Evolutionary conservation across 1,140 invertebrate genomes (phyloP).

Genomic region (Heterodera carotae): DNA sequence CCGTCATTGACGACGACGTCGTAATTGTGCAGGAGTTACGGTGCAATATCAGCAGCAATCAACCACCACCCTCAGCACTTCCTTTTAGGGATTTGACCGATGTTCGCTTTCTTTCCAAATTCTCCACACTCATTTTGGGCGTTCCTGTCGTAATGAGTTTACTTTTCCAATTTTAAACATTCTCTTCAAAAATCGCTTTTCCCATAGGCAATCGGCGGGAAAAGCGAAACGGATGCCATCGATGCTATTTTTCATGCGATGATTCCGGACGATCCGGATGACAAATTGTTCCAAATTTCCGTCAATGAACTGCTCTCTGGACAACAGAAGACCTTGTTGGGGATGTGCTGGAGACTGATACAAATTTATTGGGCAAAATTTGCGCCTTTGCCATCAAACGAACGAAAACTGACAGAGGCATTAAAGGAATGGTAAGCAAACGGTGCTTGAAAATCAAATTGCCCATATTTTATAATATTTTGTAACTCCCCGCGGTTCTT

Average conservation of each 20-base stretch:
- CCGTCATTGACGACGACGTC: slow-evolving; percentile 50
- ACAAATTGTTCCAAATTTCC: slow-evolving; percentile 52
- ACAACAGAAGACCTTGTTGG: slow-evolving; percentile 48
- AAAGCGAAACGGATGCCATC: slow-evolving; percentile 50
- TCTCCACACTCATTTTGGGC: slow-evolving; percentile 55
- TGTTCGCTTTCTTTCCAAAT: slow-evolving; percentile 49
- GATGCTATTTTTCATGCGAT: slow-evolving; percentile 45
- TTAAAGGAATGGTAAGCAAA: slow-evolving; percentile 53
- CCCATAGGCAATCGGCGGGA: slow-evolving; percentile 38
- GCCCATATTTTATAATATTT: not conserved
- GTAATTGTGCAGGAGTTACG: slow-evolving; percentile 18
- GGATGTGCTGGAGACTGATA: slow-evolving; percentile 51
- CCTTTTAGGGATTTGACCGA: slow-evolving; percentile 55
- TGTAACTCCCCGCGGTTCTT: too few relatives aligned
- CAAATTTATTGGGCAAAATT: slow-evolving; percentile 59
- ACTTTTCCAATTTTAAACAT: slow-evolving; percentile 13
- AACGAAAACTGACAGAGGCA: slow-evolving; percentile 56
- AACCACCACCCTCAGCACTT: slow-evolving; percentile 10
- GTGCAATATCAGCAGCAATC: not conserved
- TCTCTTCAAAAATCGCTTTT: slow-evolving; percentile 7
- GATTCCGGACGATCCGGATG: slow-evolving; percentile 40
- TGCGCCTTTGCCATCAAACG: slow-evolving; percentile 44
- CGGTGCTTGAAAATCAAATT: not conserved
- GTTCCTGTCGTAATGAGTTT: slow-evolving; percentile 41
- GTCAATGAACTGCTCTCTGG: slow-evolving; percentile 48